Percentiles rank a stretch among this genome's conserved stretches.
Conservation (phyloP, 2,113 vertebrate species). For the Orthonyx spaldingii region DNA sequence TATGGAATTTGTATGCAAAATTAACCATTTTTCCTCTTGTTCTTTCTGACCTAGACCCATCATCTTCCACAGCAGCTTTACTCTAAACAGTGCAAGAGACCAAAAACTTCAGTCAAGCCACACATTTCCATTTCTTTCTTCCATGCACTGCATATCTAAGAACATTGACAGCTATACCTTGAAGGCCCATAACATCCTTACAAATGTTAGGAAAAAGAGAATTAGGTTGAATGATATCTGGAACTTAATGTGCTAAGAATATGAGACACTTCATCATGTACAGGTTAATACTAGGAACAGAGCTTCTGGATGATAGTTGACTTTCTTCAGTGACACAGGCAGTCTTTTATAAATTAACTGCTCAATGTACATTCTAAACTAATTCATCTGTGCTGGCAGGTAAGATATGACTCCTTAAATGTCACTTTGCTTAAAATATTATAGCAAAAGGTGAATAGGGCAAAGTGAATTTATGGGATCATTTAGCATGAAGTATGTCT, state of each 20-base stretch:
- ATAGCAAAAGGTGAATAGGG: slow-evolving; percentile 6
- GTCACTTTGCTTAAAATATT: slow-evolving; percentile 44
- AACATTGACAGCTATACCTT: background rate
- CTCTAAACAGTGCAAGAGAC: background rate
- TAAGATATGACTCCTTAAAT: slow-evolving; percentile 42
- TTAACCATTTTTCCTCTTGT: background rate
- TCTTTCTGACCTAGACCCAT: background rate
- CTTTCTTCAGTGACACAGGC: background rate
- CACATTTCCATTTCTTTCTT: background rate
- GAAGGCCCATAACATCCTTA: background rate
- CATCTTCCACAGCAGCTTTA: background rate
- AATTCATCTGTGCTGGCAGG: slow-evolving; percentile 36
- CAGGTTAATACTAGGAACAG: background rate
- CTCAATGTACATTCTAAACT: background rate
- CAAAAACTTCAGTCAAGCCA: background rate
- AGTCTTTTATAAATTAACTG: slow-evolving; percentile 38
- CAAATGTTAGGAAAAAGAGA: background rate
- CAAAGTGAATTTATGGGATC: slow-evolving; percentile 33
- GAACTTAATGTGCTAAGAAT: background rate
- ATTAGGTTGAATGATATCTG: background rate
- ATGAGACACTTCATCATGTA: background rate
- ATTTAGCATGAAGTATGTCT: slow-evolving; percentile 6
- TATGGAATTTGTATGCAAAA: background rate
- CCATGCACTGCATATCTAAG: background rate
- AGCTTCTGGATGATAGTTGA: background rate